Percentiles rank a stretch among this genome's conserved stretches.
phyloP scores from a whole-genome alignment of 2,113 vertebrate species.

The Forbesichthys agassizii region DNA sequence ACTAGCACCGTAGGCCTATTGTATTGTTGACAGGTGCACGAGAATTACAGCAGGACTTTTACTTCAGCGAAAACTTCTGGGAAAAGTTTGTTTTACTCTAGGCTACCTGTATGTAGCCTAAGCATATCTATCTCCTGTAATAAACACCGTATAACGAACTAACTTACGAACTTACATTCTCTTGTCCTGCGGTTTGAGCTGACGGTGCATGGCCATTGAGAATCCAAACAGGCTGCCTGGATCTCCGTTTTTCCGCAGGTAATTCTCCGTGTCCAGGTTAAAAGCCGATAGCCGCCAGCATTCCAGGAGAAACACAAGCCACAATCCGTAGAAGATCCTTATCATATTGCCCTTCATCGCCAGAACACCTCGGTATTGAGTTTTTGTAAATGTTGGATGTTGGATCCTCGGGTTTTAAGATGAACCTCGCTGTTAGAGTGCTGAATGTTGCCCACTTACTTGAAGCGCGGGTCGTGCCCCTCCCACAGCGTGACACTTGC shows the following conservation, averaged over 20 bases:
- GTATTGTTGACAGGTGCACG: not conserved
- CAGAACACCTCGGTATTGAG: too few species aligned
- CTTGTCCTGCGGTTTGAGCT: conserved; percentile 80
- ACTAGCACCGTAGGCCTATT: not conserved
- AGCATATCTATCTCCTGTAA: too few species aligned
- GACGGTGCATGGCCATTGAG: conserved; percentile 91
- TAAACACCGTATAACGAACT: not conserved
- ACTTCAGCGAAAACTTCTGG: too few species aligned
- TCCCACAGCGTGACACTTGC: conserved; percentile 30
- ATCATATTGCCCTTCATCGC: not conserved
- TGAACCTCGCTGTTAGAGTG: conserved; percentile 11
- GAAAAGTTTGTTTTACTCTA: too few species aligned
- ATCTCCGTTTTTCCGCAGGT: conserved; percentile 80
- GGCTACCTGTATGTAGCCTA: too few species aligned
- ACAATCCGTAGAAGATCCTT: conserved; percentile 46
- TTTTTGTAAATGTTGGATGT: not conserved
- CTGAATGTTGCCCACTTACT: conserved; percentile 32
- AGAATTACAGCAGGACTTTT: too few species aligned
- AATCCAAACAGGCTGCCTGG: conserved; percentile 89
- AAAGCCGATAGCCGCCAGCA: conserved; percentile 78
- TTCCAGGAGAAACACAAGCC: conserved; percentile 63
- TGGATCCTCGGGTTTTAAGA: not conserved
- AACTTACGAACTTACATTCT: conserved; percentile 83
- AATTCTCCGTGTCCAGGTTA: conserved; percentile 86
- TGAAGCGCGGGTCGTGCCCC: conserved; percentile 36